Evolutionary conservation across 2,797 vertebrate species (phyloP).

Genomic region (Spondyliosoma cantharus): DNA sequence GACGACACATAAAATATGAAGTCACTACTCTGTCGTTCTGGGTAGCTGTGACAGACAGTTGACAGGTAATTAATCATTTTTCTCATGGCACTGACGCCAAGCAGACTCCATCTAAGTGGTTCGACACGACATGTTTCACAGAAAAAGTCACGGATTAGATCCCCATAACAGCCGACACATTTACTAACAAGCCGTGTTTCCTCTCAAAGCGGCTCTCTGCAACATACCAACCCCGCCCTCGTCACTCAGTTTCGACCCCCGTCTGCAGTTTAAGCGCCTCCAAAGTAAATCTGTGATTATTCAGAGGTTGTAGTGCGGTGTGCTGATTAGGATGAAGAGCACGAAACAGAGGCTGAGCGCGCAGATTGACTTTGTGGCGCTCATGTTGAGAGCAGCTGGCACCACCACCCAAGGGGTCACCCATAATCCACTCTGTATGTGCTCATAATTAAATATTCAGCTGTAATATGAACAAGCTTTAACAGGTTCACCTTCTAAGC

Average conservation of each 20-base stretch:
- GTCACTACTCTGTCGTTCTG: not conserved
- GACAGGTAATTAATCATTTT: not conserved
- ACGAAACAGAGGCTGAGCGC: slow-evolving; percentile 35
- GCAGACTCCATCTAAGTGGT: slow-evolving; percentile 2
- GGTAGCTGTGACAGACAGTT: not conserved
- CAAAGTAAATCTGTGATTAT: slow-evolving; percentile 44
- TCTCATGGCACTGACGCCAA: not conserved
- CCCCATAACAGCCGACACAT: slow-evolving; percentile 31
- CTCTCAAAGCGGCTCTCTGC: not conserved
- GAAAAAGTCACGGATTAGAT: slow-evolving; percentile 21
- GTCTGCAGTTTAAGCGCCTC: slow-evolving; percentile 21
- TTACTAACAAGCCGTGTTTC: slow-evolving; percentile 36
- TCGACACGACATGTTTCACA: not conserved
- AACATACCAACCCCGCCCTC: slow-evolving; percentile 8
- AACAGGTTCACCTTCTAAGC: slow-evolving; percentile 1
- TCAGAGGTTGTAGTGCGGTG: slow-evolving; percentile 11
- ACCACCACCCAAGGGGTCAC: slow-evolving; percentile 53
- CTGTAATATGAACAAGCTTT: slow-evolving; percentile 11
- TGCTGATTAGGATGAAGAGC: slow-evolving; percentile 57
- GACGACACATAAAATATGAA: not conserved
- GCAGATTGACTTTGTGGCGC: slow-evolving; percentile 51
- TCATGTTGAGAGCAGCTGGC: slow-evolving; percentile 74
- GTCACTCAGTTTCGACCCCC: not conserved
- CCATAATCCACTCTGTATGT: slow-evolving; percentile 69
- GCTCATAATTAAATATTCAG: slow-evolving; percentile 67